Evolutionary conservation across 2,797 vertebrate genomes (phyloP).

Genomic region (Sebastes glaucus): DNA sequence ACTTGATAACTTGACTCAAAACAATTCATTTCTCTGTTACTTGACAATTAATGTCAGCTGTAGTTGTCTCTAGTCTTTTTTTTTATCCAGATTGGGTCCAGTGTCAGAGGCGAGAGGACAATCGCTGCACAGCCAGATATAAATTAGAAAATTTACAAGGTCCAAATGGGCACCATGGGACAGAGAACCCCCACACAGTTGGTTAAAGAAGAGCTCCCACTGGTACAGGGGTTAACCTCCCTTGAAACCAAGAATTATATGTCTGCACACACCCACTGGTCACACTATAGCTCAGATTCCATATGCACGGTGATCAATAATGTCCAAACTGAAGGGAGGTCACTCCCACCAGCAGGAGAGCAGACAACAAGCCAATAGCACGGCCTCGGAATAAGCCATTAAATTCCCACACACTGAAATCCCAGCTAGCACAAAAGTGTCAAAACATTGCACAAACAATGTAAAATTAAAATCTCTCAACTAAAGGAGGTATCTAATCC

Average conservation of each 20-base stretch:
- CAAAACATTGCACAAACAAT: not conserved
- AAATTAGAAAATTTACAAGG: not conserved
- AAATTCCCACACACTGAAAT: not conserved
- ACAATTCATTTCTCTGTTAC: not conserved
- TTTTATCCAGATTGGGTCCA: not conserved
- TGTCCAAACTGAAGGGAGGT: not conserved
- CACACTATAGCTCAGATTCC: not conserved
- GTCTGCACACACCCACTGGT: not conserved
- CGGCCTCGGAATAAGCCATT: not conserved
- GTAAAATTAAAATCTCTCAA: not conserved
- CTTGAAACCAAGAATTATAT: conserved; percentile 14
- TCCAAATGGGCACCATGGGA: not conserved
- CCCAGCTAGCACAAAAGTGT: not conserved
- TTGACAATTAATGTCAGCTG: not conserved
- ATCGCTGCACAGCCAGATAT: not conserved
- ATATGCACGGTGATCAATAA: not conserved
- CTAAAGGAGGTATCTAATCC: conserved; percentile 2
- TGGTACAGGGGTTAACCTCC: not conserved
- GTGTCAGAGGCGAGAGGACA: not conserved
- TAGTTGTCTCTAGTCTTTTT: not conserved
- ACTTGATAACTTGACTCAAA: not conserved
- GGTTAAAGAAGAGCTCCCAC: conserved; percentile 1
- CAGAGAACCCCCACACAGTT: not conserved
- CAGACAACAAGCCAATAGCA: not conserved
- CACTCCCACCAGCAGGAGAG: not conserved